A percentile compares a stretch with the other conserved stretches of the same genome.
phyloP scores from a whole-genome alignment of 1,140 invertebrate genomes.

The Zaprionus tsacasi region DNA sequence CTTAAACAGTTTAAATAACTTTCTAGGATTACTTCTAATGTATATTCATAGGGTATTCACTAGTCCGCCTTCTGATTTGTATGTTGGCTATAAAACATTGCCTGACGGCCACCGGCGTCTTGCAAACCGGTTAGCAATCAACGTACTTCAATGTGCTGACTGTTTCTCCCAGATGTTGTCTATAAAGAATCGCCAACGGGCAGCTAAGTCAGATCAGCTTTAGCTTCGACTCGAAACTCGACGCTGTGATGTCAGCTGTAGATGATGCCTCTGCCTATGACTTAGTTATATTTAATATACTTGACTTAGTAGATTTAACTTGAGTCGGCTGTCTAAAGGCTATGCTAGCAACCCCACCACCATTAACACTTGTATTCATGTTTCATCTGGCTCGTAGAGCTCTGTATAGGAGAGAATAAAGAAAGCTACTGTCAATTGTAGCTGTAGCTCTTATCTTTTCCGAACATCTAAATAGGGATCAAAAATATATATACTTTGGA shows the following conservation, averaged over 20 bases:
- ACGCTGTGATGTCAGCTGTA: slow-evolving; percentile 35
- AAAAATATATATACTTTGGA: too few species aligned
- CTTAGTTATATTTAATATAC: slow-evolving; percentile 21
- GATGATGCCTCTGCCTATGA: slow-evolving; percentile 4
- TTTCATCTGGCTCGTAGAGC: slow-evolving; percentile 31
- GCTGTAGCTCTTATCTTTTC: background rate
- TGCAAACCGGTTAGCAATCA: slow-evolving; percentile 46
- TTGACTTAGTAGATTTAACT: background rate
- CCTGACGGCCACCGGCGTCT: background rate
- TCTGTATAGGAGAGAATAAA: background rate
- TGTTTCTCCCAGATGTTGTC: slow-evolving; percentile 49
- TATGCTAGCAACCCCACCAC: slow-evolving; percentile 61
- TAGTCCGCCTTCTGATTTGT: background rate
- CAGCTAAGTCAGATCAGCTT: slow-evolving; percentile 25
- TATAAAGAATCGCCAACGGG: slow-evolving; percentile 57
- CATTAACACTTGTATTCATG: slow-evolving; percentile 59
- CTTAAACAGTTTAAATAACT: too few species aligned
- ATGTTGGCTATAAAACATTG: background rate
- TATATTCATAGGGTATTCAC: slow-evolving; percentile 15
- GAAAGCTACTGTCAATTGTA: background rate
- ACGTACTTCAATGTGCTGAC: slow-evolving; percentile 4
- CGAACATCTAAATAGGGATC: background rate
- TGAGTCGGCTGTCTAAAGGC: slow-evolving; percentile 46
- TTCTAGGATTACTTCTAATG: background rate
- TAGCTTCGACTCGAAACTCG: slow-evolving; percentile 8